These are phyloP conservation scores for Pithys albifrons DNA, from an alignment of 2,113 vertebrate species.

Conservation along the genomic window DNA sequence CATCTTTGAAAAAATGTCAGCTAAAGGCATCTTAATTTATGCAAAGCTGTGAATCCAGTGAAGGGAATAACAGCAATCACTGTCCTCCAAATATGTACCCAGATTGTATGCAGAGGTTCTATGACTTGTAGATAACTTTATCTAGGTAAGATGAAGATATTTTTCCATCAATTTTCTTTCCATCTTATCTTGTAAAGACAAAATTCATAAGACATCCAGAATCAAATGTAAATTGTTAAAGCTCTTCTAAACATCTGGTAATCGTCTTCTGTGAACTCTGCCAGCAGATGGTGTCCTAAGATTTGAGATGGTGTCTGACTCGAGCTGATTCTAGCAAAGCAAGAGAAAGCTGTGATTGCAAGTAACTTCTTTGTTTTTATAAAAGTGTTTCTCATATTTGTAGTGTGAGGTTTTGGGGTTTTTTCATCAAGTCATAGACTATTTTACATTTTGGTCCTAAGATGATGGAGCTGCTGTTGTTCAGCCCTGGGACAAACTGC, in stretches of 20 bases:
- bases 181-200: background rate
- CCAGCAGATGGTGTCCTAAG: slow-evolving; percentile 51
- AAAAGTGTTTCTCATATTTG: background rate
- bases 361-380: background rate
- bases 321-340: background rate
- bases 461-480: background rate
- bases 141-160: background rate
- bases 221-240: background rate
- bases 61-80: background rate
- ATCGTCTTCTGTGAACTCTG: background rate
- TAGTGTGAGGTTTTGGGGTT: background rate
- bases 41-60: background rate
- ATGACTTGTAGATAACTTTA: background rate
- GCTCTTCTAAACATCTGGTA: background rate
- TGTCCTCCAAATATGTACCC: accelerated
- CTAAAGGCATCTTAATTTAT: background rate
- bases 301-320: background rate
- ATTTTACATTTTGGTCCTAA: background rate
- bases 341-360: background rate
- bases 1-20: background rate
- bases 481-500: background rate
- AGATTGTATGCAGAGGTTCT: background rate
- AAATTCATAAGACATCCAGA: background rate
- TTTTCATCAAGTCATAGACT: background rate
- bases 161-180: background rate